Percentiles rank a stretch among this genome's conserved stretches.
Evolutionary conservation across 2,113 vertebrate genomes (phyloP).

Genomic region (Natator depressus): DNA sequence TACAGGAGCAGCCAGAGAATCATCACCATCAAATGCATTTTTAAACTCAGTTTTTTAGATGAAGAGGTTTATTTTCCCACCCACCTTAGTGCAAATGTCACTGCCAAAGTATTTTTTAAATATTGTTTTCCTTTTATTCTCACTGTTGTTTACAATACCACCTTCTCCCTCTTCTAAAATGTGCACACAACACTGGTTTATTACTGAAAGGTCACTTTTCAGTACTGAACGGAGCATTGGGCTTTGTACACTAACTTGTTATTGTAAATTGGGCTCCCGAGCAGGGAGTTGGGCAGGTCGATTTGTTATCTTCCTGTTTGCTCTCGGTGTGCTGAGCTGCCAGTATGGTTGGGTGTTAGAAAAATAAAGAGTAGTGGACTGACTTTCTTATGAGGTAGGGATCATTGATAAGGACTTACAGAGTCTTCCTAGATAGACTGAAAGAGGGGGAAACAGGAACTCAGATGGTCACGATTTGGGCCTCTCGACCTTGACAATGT

Average conservation of each 20-base stretch:
- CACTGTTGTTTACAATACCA: neutral
- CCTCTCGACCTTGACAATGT: neutral
- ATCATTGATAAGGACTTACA: neutral
- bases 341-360: neutral
- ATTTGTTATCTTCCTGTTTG: neutral
- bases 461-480: neutral
- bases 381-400: neutral
- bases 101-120: neutral
- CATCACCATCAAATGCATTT: constrained; percentile 19
- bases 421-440: neutral
- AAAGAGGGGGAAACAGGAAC: neutral
- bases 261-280: neutral
- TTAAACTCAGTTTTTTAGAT: neutral
- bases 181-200: neutral
- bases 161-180: neutral
- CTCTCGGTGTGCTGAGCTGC: neutral
- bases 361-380: fast-evolving
- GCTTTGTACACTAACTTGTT: neutral
- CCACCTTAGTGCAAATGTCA: constrained; percentile 9
- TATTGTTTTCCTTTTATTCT: neutral
- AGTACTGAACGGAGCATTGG: neutral
- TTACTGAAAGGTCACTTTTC: neutral
- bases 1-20: constrained; percentile 17
- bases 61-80: neutral
- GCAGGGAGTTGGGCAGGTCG: neutral